Conservation (phyloP, 1,140 invertebrate genomes). For the Drosophila nebulosa region DNA sequence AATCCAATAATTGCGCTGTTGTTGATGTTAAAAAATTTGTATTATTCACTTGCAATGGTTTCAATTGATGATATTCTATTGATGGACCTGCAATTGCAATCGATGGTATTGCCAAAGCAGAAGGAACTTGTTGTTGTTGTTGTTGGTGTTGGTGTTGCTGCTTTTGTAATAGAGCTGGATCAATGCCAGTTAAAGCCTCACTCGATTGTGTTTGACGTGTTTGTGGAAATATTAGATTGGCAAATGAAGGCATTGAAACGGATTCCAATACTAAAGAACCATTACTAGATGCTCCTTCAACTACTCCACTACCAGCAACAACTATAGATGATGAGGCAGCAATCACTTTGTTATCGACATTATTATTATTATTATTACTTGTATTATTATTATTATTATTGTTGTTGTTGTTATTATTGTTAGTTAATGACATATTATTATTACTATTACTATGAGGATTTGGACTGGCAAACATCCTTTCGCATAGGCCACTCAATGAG, state of each 20-base stretch:
- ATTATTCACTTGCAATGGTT: conserved; percentile 37
- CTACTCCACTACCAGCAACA: neutral
- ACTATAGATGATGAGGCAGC: conserved; percentile 18
- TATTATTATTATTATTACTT: conserved; percentile 28
- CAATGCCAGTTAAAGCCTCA: conserved; percentile 30
- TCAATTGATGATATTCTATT: conserved; percentile 64
- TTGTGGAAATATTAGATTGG: conserved; percentile 58
- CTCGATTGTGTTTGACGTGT: conserved; percentile 5
- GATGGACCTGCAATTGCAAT: neutral
- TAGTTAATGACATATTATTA: conserved; percentile 39
- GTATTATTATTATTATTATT: conserved; percentile 17
- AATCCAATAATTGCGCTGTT: conserved; percentile 56
- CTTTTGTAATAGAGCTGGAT: conserved; percentile 45
- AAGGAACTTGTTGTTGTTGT: conserved; percentile 16
- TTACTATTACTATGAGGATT: conserved; percentile 57
- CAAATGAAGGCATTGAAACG: conserved; percentile 66
- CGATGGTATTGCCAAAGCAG: neutral
- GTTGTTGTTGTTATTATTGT: conserved; percentile 11
- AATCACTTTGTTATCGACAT: conserved; percentile 41
- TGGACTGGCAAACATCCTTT: conserved; percentile 67
- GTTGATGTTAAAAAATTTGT: conserved; percentile 46
- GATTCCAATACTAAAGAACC: conserved; percentile 49
- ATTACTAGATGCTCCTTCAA: neutral
- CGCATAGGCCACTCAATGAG: conserved; percentile 66
- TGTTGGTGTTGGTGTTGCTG: conserved; percentile 25